These are phyloP conservation scores for Chunga burmeisteri DNA, from an alignment of 2,113 vertebrate genomes.

Conservation along the genomic window DNA sequence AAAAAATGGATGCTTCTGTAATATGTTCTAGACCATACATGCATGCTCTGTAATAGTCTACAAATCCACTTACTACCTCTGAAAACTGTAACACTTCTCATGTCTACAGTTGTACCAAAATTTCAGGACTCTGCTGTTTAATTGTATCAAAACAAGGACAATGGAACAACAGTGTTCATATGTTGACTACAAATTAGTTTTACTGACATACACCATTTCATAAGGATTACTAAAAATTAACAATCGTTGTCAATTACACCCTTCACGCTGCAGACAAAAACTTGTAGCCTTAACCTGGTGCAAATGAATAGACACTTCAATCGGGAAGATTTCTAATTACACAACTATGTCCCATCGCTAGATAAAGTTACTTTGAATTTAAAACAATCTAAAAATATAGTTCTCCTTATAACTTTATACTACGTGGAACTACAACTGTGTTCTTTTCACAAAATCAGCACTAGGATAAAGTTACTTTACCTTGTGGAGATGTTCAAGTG, in stretches of 20 bases:
- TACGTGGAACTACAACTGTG: no score
- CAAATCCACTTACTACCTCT: not conserved
- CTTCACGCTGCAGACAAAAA: not conserved
- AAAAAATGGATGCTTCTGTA: not conserved
- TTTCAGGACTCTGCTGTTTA: not conserved
- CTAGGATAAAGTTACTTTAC: slow-evolving; percentile 65
- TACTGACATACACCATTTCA: not conserved
- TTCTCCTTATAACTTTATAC: not conserved
- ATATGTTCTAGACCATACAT: not conserved
- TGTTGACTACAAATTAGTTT: not conserved
- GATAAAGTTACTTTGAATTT: not conserved
- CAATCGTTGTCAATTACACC: not conserved
- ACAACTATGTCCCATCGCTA: not conserved
- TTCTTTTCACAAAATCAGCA: not conserved
- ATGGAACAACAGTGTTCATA: not conserved
- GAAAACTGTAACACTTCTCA: not conserved
- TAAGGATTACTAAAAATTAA: not conserved
- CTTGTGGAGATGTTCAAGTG: slow-evolving; percentile 95
- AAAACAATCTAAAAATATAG: not conserved
- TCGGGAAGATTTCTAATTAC: not conserved
- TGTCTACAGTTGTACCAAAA: not conserved
- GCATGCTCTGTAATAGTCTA: not conserved
- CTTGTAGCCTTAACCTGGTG: not conserved
- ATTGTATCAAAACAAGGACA: not conserved
- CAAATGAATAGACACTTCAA: not conserved